Evolutionary conservation across 2,888 invertebrate species (phyloP).

Genomic region (Malacosoma neustria): DNA sequence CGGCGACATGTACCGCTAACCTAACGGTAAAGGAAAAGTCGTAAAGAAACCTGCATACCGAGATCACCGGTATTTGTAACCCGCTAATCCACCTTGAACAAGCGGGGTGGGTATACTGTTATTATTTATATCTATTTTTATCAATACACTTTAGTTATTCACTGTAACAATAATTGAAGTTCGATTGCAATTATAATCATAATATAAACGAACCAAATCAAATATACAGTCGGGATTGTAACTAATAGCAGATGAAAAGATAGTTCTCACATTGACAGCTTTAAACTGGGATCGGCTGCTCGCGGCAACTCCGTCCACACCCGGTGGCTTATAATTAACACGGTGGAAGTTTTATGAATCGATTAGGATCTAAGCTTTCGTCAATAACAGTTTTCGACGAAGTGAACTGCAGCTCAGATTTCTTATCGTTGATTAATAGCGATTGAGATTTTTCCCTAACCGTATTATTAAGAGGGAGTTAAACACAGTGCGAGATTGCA

Average conservation of each 20-base stretch:
- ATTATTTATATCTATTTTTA: too few species aligned
- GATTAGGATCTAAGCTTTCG: conserved; percentile 75
- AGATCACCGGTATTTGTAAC: too few species aligned
- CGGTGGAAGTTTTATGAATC: conserved; percentile 72
- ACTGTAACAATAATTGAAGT: too few species aligned
- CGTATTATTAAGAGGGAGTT: conserved; percentile 60
- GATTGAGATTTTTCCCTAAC: conserved; percentile 64
- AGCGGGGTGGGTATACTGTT: too few species aligned
- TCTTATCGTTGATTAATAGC: conserved; percentile 69
- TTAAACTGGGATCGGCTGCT: conserved; percentile 41
- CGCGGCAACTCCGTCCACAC: conserved; percentile 45
- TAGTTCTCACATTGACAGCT: conserved; percentile 48
- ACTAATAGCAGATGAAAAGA: conserved; percentile 55
- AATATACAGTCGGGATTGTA: conserved; percentile 52
- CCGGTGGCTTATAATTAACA: conserved; percentile 75
- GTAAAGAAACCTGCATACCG: too few species aligned
- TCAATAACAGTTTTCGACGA: conserved; percentile 70
- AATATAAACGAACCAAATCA: conserved; percentile 45
- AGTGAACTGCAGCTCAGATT: conserved; percentile 42
- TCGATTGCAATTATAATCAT: conserved; percentile 43
- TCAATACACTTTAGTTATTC: too few species aligned
- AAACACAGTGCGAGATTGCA: conserved; percentile 40
- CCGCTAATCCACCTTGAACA: too few species aligned
- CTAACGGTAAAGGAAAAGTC: too few species aligned
- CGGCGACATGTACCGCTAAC: too few species aligned